phyloP scores from a whole-genome alignment of 2,113 vertebrate species.

The Bungarus multicinctus region DNA sequence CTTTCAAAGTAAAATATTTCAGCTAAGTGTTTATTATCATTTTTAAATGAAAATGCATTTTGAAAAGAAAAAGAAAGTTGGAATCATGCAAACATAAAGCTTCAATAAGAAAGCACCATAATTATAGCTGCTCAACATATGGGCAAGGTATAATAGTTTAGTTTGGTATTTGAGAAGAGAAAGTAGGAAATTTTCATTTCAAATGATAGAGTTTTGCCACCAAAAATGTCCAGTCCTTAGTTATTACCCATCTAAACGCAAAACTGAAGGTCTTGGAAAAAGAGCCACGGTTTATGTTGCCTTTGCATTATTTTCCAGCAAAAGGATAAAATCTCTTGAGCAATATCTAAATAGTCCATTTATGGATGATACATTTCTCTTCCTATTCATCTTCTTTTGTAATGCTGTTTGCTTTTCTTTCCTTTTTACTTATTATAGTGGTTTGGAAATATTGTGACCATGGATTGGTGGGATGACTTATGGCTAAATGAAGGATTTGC shows the following conservation, averaged over 20 bases:
- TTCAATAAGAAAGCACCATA: neutral
- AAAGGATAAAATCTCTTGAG: neutral
- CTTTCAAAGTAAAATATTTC: neutral
- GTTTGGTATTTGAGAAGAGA: neutral
- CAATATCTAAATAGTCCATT: neutral
- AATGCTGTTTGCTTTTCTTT: slow-evolving; percentile 1
- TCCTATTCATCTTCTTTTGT: neutral
- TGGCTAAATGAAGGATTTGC: slow-evolving; percentile 98
- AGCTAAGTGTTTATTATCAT: neutral
- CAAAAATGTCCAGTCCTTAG: neutral
- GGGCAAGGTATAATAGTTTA: neutral
- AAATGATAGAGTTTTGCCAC: neutral
- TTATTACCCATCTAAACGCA: neutral
- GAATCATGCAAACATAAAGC: neutral
- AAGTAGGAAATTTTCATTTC: neutral
- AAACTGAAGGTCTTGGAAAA: neutral
- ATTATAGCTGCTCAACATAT: neutral
- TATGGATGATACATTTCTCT: neutral
- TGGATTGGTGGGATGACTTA: slow-evolving; percentile 99
- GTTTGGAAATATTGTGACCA: slow-evolving; percentile 98
- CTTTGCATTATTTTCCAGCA: neutral
- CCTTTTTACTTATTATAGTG: slow-evolving; percentile 75
- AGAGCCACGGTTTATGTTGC: neutral
- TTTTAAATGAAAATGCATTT: neutral
- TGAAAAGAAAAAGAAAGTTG: neutral